These are phyloP conservation scores for Campylomormyrus tamandua DNA, from an alignment of 2,113 vertebrate species.

Conservation along the genomic window DNA sequence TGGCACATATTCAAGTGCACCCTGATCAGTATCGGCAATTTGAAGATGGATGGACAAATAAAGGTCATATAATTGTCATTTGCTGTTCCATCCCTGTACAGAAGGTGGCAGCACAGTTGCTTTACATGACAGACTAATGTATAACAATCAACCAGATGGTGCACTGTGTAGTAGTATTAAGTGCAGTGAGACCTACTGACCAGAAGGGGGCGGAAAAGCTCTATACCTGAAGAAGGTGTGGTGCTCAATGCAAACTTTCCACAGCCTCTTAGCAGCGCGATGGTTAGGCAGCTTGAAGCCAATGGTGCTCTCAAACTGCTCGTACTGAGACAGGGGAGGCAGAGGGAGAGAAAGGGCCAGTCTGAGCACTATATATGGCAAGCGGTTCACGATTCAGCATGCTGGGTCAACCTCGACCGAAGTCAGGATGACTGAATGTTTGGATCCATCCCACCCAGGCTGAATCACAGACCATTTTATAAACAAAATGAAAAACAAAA, in stretches of 20 bases:
- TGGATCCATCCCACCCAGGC: neutral
- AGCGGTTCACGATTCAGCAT: neutral
- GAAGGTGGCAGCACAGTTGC: neutral
- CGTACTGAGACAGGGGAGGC: conserved; percentile 68
- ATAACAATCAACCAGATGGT: neutral
- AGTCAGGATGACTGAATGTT: neutral
- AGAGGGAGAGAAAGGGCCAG: conserved; percentile 9
- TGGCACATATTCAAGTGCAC: neutral
- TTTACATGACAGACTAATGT: neutral
- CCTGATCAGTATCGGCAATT: neutral
- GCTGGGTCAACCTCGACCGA: neutral
- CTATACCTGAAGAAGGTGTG: conserved; percentile 97
- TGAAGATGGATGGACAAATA: neutral
- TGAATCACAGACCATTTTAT: neutral
- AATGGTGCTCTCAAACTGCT: conserved; percentile 98
- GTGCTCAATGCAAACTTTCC: conserved; percentile 99
- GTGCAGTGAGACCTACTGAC: neutral
- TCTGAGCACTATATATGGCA: neutral
- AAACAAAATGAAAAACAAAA: neutral
- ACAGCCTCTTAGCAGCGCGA: conserved; percentile 90
- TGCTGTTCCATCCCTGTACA: neutral
- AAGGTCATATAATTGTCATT: neutral
- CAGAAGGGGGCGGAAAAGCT: neutral
- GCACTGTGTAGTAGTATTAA: neutral
- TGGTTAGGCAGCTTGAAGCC: conserved; percentile 98